A percentile compares a stretch with the other conserved stretches of the same genome.
Evolutionary conservation across 2,797 vertebrate species (phyloP).

Genomic region (Malurus splendens): DNA sequence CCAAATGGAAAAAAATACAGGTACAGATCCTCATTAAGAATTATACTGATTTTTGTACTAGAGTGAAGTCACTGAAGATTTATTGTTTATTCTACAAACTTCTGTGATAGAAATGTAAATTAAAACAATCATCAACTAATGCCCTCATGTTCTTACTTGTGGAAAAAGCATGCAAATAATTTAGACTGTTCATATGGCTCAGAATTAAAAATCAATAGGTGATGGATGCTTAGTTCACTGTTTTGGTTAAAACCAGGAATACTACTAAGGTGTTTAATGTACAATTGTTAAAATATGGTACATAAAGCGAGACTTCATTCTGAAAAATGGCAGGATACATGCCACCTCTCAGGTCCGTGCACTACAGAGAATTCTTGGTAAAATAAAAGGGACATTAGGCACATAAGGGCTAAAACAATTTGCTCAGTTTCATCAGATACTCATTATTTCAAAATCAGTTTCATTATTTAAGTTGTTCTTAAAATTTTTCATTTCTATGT

Average conservation of each 20-base stretch:
- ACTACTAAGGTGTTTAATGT: background rate
- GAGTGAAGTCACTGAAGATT: background rate
- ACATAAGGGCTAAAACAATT: background rate
- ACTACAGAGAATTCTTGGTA: background rate
- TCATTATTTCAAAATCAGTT: background rate
- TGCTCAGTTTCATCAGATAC: background rate
- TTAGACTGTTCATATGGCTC: background rate
- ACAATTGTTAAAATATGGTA: background rate
- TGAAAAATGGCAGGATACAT: background rate
- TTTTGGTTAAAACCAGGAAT: background rate
- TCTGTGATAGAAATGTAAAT: background rate
- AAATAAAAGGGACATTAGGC: background rate
- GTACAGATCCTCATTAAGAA: background rate
- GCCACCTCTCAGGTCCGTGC: background rate
- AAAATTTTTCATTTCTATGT: background rate
- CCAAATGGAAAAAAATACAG: slow-evolving; percentile 73
- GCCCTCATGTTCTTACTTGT: background rate
- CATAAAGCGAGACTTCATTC: background rate
- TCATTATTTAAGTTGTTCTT: background rate
- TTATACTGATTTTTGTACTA: background rate
- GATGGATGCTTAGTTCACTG: background rate
- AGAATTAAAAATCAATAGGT: background rate
- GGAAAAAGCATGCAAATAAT: background rate
- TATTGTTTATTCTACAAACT: background rate
- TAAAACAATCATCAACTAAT: background rate